Evolutionary conservation across 2,888 invertebrate species (phyloP).

Genomic region (Matsumyia berberina): DNA sequence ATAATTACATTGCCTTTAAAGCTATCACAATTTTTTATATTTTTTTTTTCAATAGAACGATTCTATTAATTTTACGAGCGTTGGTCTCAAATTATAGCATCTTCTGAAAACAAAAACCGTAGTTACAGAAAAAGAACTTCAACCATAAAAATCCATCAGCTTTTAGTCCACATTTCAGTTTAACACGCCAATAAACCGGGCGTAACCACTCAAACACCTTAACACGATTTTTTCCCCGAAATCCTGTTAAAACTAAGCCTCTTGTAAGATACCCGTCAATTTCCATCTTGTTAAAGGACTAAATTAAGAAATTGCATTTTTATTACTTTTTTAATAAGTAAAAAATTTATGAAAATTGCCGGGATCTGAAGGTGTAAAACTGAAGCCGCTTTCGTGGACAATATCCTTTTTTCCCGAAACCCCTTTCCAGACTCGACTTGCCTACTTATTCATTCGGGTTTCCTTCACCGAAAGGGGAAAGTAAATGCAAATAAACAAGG

Average conservation of each 20-base stretch:
- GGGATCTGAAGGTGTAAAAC: constrained; percentile 59
- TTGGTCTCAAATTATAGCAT: too few species aligned
- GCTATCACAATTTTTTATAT: too few species aligned
- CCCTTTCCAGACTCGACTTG: constrained; percentile 19
- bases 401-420: background rate
- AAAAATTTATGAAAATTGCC: constrained; percentile 66
- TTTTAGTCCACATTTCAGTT: background rate
- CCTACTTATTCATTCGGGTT: constrained; percentile 22
- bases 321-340: constrained; percentile 65
- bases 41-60: too few species aligned
- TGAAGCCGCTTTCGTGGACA: constrained; percentile 19
- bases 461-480: constrained; percentile 41
- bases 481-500: constrained; percentile 68
- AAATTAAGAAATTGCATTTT: constrained; percentile 71
- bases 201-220: background rate
- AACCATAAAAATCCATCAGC: constrained; percentile 8
- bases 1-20: too few species aligned
- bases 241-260: constrained; percentile 38
- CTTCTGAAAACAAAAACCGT: background rate
- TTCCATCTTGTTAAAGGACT: constrained; percentile 45
- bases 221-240: background rate
- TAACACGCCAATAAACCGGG: constrained; percentile 18
- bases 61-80: too few species aligned
- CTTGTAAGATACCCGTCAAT: constrained; percentile 19
- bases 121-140: background rate